phyloP scores from a whole-genome alignment of 1,140 invertebrate genomes.

The Drosophila albomicans region DNA sequence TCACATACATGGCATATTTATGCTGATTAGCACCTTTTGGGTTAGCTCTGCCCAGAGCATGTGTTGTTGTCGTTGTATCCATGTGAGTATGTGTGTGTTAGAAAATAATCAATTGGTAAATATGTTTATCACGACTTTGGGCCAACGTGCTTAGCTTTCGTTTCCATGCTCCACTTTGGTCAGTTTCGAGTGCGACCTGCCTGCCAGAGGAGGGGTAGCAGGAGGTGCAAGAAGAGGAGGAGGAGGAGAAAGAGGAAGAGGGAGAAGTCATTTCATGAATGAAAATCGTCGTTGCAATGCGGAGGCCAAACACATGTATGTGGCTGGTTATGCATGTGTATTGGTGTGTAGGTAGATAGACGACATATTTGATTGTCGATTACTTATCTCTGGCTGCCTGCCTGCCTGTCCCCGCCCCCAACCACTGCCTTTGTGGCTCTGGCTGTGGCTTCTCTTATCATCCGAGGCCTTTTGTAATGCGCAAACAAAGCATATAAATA shows the following conservation, averaged over 20 bases:
- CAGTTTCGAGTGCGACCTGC: not conserved
- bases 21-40: conserved; percentile 78
- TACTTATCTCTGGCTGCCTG: conserved; percentile 42
- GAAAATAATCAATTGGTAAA: conserved; percentile 81
- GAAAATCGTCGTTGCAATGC: conserved; percentile 33
- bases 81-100: conserved; percentile 50
- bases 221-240: not conserved
- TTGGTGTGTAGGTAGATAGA: conserved; percentile 36
- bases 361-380: conserved; percentile 45
- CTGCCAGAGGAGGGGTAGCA: not conserved
- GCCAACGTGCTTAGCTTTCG: conserved; percentile 62
- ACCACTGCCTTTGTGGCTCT: not conserved
- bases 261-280: conserved; percentile 35
- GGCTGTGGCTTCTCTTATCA: conserved; percentile 44
- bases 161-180: conserved; percentile 70
- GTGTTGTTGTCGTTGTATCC: conserved; percentile 42
- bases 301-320: conserved; percentile 5
- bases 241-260: not conserved
- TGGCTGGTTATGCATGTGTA: not conserved
- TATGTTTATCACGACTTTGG: conserved; percentile 81
- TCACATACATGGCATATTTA: conserved; percentile 55
- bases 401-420: too few relatives aligned
- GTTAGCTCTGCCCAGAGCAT: conserved; percentile 58
- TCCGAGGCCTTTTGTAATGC: conserved; percentile 68
- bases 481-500: conserved; percentile 77